phyloP scores from a whole-genome alignment of 2,888 invertebrate species.

The Nesidiocoris tenuis region DNA sequence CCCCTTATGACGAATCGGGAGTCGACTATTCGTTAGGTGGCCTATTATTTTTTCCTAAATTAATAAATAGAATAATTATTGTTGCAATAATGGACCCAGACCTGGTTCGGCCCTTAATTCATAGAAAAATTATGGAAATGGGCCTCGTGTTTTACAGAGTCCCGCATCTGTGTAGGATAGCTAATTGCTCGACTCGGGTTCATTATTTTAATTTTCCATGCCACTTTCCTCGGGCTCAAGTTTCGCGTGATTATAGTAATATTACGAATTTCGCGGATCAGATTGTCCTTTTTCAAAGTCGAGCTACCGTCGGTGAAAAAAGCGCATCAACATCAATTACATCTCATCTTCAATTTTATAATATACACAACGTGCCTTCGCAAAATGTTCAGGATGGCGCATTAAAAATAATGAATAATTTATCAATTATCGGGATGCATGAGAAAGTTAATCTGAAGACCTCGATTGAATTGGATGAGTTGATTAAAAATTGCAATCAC shows the following conservation, averaged over 20 bases:
- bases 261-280: neutral
- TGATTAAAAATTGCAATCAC: no score
- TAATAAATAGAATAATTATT: neutral
- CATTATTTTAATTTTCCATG: neutral
- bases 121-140: neutral
- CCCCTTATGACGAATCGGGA: neutral
- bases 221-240: neutral
- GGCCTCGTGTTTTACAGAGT: neutral
- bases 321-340: no score
- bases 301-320: neutral
- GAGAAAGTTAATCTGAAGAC: no score
- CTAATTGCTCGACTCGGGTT: neutral
- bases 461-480: no score
- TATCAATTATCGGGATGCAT: no score
- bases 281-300: constrained; percentile 2
- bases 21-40: neutral
- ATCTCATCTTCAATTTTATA: no score
- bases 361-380: no score
- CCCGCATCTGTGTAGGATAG: no score
- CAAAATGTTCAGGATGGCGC: no score
- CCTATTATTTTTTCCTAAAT: neutral
- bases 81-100: neutral
- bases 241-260: neutral
- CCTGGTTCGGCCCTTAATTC: neutral
- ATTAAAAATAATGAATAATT: no score